Evolutionary conservation across 1,140 invertebrate species (phyloP).

Genomic region (Zaprionus taronus): DNA sequence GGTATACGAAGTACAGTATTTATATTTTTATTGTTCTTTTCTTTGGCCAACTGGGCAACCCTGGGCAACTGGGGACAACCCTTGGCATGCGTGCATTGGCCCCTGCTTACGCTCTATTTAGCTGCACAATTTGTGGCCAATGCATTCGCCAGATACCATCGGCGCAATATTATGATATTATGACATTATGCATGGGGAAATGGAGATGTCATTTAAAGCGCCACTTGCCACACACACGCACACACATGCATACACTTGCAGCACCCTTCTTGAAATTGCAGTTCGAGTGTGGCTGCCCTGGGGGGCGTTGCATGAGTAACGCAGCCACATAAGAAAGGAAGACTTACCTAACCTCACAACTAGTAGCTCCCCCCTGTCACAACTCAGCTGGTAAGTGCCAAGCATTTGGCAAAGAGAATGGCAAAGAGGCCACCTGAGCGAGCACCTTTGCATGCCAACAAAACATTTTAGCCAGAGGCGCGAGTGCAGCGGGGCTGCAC

Average conservation of each 20-base stretch:
- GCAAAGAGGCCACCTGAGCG: slow-evolving; percentile 9
- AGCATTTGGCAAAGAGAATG: slow-evolving; percentile 27
- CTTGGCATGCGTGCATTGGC: slow-evolving; percentile 22
- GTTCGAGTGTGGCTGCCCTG: neutral
- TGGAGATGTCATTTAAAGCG: slow-evolving; percentile 42
- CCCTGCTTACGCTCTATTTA: slow-evolving; percentile 36
- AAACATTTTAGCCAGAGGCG: slow-evolving; percentile 40
- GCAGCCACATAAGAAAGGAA: slow-evolving; percentile 30
- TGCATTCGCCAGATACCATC: slow-evolving; percentile 36
- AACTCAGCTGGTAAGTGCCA: slow-evolving; percentile 19
- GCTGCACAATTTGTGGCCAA: slow-evolving; percentile 30
- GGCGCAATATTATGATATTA: slow-evolving; percentile 38
- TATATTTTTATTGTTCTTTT: slow-evolving; percentile 30
- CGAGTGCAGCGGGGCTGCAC: neutral
- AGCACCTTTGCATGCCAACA: slow-evolving; percentile 49
- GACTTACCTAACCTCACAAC: slow-evolving; percentile 11
- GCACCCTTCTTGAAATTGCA: slow-evolving; percentile 1
- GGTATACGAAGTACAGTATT: neutral
- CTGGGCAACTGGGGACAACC: neutral
- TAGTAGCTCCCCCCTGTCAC: neutral
- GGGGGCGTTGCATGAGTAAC: slow-evolving; percentile 39
- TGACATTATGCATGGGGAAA: slow-evolving; percentile 20
- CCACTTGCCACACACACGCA: slow-evolving; percentile 25
- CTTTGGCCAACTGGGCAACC: neutral
- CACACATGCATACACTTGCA: neutral